Conservation (phyloP, 2,797 vertebrate genomes). For the Myotis pilosus region DNA sequence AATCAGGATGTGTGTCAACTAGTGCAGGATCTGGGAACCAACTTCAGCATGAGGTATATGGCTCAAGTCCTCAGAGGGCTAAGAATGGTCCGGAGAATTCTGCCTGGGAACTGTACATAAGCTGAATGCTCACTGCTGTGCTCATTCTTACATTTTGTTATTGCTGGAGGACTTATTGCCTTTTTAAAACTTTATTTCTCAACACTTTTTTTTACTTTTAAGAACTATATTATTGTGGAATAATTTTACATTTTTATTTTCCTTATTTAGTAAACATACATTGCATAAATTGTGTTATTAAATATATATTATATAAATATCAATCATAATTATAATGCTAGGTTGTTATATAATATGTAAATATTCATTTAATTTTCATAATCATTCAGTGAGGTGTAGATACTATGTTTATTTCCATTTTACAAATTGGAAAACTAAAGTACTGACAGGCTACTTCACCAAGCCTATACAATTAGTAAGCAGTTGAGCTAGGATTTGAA, state of each 20-base stretch:
- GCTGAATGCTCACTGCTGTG: background rate
- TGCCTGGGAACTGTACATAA: background rate
- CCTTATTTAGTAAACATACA: background rate
- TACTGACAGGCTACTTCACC: background rate
- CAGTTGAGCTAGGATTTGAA: background rate
- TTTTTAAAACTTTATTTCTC: slow-evolving; percentile 1
- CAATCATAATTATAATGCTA: background rate
- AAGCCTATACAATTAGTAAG: background rate
- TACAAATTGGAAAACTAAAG: background rate
- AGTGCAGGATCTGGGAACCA: background rate
- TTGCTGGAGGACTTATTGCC: background rate
- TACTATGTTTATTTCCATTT: background rate
- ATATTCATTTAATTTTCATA: background rate
- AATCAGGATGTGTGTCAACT: background rate
- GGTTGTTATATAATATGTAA: background rate
- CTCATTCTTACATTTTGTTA: background rate
- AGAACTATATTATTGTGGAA: background rate
- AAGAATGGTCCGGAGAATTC: background rate
- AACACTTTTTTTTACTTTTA: background rate
- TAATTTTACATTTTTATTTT: slow-evolving; percentile 27
- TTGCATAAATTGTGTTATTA: background rate
- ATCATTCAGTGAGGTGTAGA: background rate
- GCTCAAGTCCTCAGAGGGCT: background rate
- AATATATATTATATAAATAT: background rate
- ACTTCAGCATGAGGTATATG: background rate